phyloP scores from a whole-genome alignment of 1,140 invertebrate species.

The Aradophagus sp. region DNA sequence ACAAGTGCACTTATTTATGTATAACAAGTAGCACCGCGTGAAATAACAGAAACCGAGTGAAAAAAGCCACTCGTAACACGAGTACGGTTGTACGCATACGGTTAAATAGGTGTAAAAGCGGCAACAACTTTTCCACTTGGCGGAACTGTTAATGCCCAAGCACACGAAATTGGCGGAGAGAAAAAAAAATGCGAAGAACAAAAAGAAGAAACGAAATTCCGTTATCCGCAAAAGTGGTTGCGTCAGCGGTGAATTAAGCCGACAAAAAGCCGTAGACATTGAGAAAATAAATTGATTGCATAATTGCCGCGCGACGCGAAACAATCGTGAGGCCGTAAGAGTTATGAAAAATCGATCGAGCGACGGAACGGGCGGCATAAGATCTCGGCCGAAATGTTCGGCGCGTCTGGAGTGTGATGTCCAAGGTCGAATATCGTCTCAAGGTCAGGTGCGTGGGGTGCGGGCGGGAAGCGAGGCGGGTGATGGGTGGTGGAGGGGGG shows the following conservation, averaged over 20 bases:
- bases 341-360: conserved; percentile 48
- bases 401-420: conserved; percentile 37
- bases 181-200: no score
- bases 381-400: conserved; percentile 17
- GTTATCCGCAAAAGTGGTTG: neutral
- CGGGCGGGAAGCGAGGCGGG: neutral
- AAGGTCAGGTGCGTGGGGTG: conserved; percentile 44
- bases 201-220: neutral
- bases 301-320: conserved; percentile 11
- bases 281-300: conserved; percentile 20
- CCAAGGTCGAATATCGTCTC: conserved; percentile 54
- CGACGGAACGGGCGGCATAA: conserved; percentile 4
- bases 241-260: neutral
- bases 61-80: no score
- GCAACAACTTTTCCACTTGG: no score
- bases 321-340: conserved; percentile 12
- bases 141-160: no score
- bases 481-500: neutral
- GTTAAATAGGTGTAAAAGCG: no score
- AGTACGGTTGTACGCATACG: no score
- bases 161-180: no score
- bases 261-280: conserved; percentile 6
- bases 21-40: no score
- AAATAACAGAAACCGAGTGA: no score
- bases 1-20: no score